Evolutionary conservation across 2,113 vertebrate genomes (phyloP).

Genomic region (Piprites chloris): DNA sequence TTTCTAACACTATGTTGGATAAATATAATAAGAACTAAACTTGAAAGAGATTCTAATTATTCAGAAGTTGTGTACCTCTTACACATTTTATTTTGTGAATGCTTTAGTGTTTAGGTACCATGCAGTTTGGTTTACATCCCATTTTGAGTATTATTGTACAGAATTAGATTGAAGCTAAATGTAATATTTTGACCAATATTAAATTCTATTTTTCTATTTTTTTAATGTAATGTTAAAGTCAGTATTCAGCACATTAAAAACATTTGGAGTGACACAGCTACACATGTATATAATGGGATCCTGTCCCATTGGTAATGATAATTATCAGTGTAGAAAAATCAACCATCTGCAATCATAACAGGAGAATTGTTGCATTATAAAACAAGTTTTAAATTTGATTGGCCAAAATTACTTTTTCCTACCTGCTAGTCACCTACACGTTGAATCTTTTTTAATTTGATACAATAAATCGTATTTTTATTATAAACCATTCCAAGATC

Average conservation of each 20-base stretch:
- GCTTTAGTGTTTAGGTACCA: neutral
- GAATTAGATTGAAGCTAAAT: neutral
- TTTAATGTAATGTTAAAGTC: neutral
- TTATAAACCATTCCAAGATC: neutral
- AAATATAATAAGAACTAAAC: neutral
- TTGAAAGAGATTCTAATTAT: constrained; percentile 7
- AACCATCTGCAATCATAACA: neutral
- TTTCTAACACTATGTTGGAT: neutral
- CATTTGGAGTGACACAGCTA: neutral
- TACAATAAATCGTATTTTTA: neutral
- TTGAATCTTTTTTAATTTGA: neutral
- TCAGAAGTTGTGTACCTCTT: neutral
- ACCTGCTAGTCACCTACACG: neutral
- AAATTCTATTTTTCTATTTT: neutral
- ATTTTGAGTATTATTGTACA: neutral
- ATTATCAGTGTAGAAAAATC: neutral
- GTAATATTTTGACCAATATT: neutral
- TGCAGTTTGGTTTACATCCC: neutral
- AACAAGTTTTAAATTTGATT: neutral
- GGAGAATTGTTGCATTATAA: neutral
- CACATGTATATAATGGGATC: neutral
- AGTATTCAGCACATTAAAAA: neutral
- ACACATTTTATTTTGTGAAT: neutral
- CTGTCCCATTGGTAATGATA: neutral
- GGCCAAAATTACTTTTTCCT: neutral